These are phyloP conservation scores for Varroa destructor DNA, from an alignment of 1,140 invertebrate genomes.

Conservation along the genomic window DNA sequence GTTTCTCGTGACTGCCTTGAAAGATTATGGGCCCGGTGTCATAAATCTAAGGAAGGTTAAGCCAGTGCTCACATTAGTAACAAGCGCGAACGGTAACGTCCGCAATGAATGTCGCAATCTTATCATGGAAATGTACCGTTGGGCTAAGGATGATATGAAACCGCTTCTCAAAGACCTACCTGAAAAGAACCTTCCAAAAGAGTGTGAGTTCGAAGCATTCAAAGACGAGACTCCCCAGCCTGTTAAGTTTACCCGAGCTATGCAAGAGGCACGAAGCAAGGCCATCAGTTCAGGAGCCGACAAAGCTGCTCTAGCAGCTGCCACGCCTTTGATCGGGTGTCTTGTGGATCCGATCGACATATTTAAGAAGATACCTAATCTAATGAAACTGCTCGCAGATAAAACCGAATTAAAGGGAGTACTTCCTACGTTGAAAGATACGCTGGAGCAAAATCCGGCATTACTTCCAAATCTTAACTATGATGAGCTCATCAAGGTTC, in stretches of 20 bases:
- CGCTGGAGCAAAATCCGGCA: background rate
- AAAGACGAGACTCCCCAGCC: slow-evolving; percentile 3
- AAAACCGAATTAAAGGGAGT: slow-evolving; percentile 1
- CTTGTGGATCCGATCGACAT: slow-evolving; percentile 19
- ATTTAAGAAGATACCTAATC: slow-evolving; percentile 19
- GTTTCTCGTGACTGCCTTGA: slow-evolving; percentile 2
- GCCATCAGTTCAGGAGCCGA: slow-evolving; percentile 2
- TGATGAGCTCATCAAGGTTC: slow-evolving; percentile 16
- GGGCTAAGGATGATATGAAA: slow-evolving; percentile 73
- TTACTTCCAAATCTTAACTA: background rate
- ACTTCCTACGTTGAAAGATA: background rate
- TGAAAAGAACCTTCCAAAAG: slow-evolving; percentile 16
- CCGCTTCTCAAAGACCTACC: slow-evolving; percentile 40
- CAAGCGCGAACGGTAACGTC: slow-evolving; percentile 60
- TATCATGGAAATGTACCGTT: slow-evolving; percentile 78
- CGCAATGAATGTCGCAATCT: slow-evolving; percentile 77
- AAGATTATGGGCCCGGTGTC: slow-evolving; percentile 20
- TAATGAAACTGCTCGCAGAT: slow-evolving; percentile 20
- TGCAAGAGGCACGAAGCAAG: slow-evolving; percentile 1
- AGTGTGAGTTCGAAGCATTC: slow-evolving; percentile 7
- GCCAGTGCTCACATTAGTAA: slow-evolving; percentile 1
- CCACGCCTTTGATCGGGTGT: background rate
- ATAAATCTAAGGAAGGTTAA: slow-evolving; percentile 22
- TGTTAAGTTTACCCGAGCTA: slow-evolving; percentile 21
- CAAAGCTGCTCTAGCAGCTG: background rate